Conservation (phyloP, 2,113 vertebrate species). For the Rhinolophus ferrumequinum region DNA sequence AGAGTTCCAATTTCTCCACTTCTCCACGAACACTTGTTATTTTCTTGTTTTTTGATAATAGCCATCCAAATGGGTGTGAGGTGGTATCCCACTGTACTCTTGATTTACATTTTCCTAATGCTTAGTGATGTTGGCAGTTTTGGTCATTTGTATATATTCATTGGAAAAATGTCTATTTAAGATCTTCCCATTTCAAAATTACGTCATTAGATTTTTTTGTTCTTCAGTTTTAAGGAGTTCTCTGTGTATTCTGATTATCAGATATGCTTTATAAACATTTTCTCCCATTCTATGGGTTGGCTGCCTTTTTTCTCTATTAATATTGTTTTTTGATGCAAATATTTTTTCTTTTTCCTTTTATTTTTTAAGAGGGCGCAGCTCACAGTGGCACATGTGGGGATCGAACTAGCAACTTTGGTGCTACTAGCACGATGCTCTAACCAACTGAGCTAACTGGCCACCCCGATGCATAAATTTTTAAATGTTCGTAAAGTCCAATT, state of each 20-base stretch:
- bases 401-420: too few relatives aligned
- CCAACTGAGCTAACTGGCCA: too few relatives aligned
- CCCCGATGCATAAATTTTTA: not conserved
- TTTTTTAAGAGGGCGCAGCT: too few relatives aligned
- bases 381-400: too few relatives aligned
- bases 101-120: not conserved
- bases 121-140: not conserved
- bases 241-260: not conserved
- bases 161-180: not conserved
- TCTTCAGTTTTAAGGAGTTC: not conserved
- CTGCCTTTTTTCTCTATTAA: not conserved
- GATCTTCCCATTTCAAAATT: not conserved
- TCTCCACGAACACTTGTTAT: not conserved
- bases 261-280: not conserved
- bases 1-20: not conserved
- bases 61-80: not conserved
- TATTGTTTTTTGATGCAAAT: not conserved
- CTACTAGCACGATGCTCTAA: too few relatives aligned
- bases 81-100: not conserved
- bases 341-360: too few relatives aligned
- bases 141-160: not conserved
- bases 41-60: not conserved
- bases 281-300: not conserved
- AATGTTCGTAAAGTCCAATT: not conserved
- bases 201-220: not conserved